A percentile compares a stretch with the other conserved stretches of the same genome.
These are phyloP conservation scores for Rhegmatorhina hoffmannsi DNA, from an alignment of 2,113 vertebrate genomes.

Conservation along the genomic window DNA sequence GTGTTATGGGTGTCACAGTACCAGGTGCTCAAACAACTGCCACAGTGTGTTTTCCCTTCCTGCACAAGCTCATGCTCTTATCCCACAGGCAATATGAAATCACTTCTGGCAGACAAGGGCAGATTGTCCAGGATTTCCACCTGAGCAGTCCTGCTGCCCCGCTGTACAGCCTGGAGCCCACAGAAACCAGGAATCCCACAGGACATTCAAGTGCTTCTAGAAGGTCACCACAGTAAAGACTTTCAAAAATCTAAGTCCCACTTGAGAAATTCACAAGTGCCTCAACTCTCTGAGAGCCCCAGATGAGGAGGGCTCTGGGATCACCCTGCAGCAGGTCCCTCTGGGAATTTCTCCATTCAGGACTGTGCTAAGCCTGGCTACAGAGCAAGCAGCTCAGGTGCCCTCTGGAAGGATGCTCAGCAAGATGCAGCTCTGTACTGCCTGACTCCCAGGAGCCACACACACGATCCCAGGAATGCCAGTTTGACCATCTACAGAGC, in stretches of 20 bases:
- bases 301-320: neutral
- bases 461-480: neutral
- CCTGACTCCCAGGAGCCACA: neutral
- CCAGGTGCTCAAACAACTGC: neutral
- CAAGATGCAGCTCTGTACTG: neutral
- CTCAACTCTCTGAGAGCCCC: neutral
- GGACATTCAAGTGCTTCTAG: neutral
- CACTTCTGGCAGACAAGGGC: neutral
- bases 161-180: neutral
- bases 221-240: neutral
- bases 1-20: neutral
- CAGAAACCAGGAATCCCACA: neutral
- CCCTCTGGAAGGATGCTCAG: neutral
- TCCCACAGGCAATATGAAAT: neutral
- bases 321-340: neutral
- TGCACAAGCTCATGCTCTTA: neutral
- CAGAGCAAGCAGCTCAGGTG: neutral
- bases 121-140: neutral
- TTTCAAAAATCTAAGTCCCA: neutral
- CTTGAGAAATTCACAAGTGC: rapidly evolving
- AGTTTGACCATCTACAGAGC: neutral
- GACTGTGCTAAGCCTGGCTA: rapidly evolving
- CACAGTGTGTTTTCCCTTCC: neutral
- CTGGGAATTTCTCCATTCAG: neutral
- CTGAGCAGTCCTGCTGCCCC: neutral